These are phyloP conservation scores for Chrysodeixis includens DNA, from an alignment of 2,888 invertebrate genomes.

Conservation along the genomic window DNA sequence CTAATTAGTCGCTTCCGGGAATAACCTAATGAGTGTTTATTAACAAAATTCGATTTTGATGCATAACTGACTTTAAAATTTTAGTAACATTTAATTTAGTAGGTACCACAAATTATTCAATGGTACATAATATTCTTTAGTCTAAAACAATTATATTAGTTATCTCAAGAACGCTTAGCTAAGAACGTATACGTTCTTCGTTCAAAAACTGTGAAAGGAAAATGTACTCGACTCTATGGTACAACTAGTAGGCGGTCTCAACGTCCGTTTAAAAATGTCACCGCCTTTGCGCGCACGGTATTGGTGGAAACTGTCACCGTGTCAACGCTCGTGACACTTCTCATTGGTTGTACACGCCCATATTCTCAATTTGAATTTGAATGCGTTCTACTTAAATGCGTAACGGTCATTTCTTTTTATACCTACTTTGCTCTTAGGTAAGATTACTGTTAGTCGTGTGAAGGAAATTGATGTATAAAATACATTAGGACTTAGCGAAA, in stretches of 20 bases:
- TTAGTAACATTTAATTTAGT: no score
- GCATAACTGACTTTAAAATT: no score
- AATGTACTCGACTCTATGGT: slow-evolving; percentile 10
- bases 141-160: no score
- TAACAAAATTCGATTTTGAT: no score
- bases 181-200: background rate
- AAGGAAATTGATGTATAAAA: background rate
- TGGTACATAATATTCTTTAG: no score
- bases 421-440: slow-evolving; percentile 6
- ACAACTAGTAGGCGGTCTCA: slow-evolving; percentile 71
- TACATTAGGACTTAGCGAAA: no score
- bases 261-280: slow-evolving; percentile 83
- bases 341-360: slow-evolving; percentile 83
- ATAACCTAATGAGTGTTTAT: no score
- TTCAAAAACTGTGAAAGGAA: slow-evolving; percentile 17
- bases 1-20: no score
- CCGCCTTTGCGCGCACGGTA: slow-evolving; percentile 69
- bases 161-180: no score
- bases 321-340: slow-evolving; percentile 83
- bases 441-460: slow-evolving; percentile 7
- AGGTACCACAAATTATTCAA: no score
- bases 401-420: slow-evolving; percentile 39
- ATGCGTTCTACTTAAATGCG: slow-evolving; percentile 46
- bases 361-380: slow-evolving; percentile 52
- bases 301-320: slow-evolving; percentile 86